Evolutionary conservation across 2,113 vertebrate genomes (phyloP).

Genomic region (Bufo bufo): DNA sequence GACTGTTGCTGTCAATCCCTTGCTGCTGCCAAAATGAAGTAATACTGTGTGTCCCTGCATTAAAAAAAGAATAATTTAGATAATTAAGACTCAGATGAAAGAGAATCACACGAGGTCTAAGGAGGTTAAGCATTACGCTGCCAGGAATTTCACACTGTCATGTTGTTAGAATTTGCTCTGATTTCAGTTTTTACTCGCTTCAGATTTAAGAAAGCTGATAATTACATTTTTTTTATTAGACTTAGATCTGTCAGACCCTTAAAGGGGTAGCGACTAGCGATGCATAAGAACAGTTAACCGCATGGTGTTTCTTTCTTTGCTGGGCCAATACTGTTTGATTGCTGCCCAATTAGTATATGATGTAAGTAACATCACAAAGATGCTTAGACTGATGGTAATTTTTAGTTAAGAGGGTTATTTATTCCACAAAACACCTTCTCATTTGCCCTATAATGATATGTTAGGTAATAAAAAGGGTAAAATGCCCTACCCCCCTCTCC

Average conservation of each 20-base stretch:
- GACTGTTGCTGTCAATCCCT: slow-evolving; percentile 13
- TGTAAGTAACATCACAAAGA: background rate
- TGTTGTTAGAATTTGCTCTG: slow-evolving; percentile 14
- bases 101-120: slow-evolving; percentile 24
- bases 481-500: background rate
- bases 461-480: background rate
- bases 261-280: background rate
- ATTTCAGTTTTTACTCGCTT: slow-evolving; percentile 12
- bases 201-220: slow-evolving; percentile 33
- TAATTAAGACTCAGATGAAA: slow-evolving; percentile 47
- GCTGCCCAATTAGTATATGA: background rate
- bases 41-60: slow-evolving; percentile 6
- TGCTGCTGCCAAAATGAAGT: slow-evolving; percentile 18
- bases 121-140: slow-evolving; percentile 38
- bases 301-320: background rate
- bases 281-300: background rate
- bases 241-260: background rate
- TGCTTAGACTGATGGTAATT: background rate
- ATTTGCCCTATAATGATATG: background rate
- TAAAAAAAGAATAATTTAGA: slow-evolving; percentile 46
- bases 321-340: background rate
- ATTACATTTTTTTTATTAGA: slow-evolving; percentile 45
- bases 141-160: slow-evolving; percentile 30
- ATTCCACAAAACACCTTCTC: background rate
- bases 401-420: background rate